Conservation (phyloP, 2,888 invertebrate species). For the Aspidapion aeneum region DNA sequence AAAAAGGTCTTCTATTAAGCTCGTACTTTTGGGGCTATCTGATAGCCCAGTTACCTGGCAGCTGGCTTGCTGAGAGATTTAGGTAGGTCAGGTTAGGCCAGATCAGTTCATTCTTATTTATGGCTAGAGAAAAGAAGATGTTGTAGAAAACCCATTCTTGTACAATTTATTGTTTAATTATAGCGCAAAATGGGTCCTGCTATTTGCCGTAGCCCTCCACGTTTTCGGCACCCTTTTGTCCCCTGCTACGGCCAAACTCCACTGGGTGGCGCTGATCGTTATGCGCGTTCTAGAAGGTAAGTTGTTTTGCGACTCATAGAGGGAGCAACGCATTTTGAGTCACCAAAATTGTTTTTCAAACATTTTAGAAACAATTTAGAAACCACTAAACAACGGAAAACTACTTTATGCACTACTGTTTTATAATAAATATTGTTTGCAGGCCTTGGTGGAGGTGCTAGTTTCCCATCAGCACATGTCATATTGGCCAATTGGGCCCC, state of each 20-base stretch:
- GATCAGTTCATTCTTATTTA: too few species aligned
- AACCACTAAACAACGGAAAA: too few species aligned
- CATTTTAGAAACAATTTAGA: too few species aligned
- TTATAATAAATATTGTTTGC: too few species aligned
- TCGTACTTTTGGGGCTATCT: conserved; percentile 61
- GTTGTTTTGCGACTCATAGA: too few species aligned
- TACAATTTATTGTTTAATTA: too few species aligned
- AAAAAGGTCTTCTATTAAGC: conserved; percentile 74
- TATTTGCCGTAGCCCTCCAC: conserved; percentile 73
- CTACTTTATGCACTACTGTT: too few species aligned
- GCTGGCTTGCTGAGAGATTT: conserved; percentile 69
- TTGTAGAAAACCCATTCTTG: too few species aligned
- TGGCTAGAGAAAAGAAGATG: too few species aligned
- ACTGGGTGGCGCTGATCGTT: conserved; percentile 61
- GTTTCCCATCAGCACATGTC: conserved; percentile 90
- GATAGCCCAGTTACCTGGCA: conserved; percentile 8
- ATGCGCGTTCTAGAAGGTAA: conserved; percentile 65
- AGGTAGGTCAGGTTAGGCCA: too few species aligned
- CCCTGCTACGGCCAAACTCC: conserved; percentile 67
- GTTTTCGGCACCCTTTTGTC: conserved; percentile 73
- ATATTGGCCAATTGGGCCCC: conserved; percentile 89
- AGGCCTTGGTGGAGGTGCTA: conserved; percentile 77
- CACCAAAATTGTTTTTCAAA: too few species aligned
- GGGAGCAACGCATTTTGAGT: too few species aligned
- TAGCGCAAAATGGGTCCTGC: conserved; percentile 91